Evolutionary conservation across 35 echinoderm and acorn worm genomes (phyloP), one percentile per base, ranked within the genome.

Genomic region (Nesometra sesokonis): DNA sequence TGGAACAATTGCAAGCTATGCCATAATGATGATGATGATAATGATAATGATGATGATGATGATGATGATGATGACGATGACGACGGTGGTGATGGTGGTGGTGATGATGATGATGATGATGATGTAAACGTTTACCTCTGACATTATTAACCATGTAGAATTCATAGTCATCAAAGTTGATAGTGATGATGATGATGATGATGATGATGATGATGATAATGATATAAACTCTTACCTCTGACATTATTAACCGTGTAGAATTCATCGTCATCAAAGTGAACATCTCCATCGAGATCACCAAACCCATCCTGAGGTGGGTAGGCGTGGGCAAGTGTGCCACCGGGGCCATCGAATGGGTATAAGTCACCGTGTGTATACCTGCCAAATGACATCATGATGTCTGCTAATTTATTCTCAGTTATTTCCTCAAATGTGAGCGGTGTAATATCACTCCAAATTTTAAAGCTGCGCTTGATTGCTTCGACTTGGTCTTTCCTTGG

Each of bases 391-490:
- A 93, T 43, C 57, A 90, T 86, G 34, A 93, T 87, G 39, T 93
- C 88, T 7, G 92, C 88, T 17, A 78, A 31, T 5, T 86, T 87
- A 9, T 35, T 77, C 13, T 52, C 84, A 0, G 39, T 86, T 0
- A 91, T 31, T 57, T 98, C 95, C 0, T 38, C 67, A 57, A 98
- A 98, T 17, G 37, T 47, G 13, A 93, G 77, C 4, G 95, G 95
- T 36, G 90, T 94, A 76, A 88, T 77, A 13, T 89, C 88, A 39
- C 84, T 82, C 95, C 95, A 98, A 17, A 94, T 32, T 34, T 91
- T 88, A 46, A 92, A 98, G 34, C 92, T 85, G 33, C 78, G 21
- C 35, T 87, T 79, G 32, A 98, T 85, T 13, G 90, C 93, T 27
- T 38, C 46, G 17, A 47, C 17, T 29, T 57, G 81, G 19, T 90